Evolutionary conservation across 2,797 vertebrate genomes (phyloP).

Genomic region (Lacerta bilineata): DNA sequence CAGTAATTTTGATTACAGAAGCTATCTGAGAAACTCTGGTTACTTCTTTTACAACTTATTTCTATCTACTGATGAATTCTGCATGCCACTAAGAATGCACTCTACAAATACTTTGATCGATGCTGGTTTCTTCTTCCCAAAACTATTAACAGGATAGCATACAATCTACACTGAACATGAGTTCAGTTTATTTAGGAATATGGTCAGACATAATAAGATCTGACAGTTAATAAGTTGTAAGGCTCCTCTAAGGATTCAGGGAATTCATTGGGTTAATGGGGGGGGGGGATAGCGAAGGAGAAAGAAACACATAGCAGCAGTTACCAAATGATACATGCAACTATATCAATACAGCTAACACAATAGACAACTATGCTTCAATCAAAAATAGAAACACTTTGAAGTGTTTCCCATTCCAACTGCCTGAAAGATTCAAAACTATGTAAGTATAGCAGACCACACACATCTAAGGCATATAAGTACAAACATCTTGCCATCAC

Average conservation of each 20-base stretch:
- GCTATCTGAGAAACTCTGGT: slow-evolving; percentile 54
- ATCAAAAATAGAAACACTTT: slow-evolving; percentile 6
- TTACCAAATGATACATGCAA: slow-evolving; percentile 40
- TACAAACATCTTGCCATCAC: neutral
- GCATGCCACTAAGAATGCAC: slow-evolving; percentile 44
- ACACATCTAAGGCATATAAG: neutral
- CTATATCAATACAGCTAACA: neutral
- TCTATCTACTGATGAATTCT: slow-evolving; percentile 58
- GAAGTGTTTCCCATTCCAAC: neutral
- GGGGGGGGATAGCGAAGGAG: neutral
- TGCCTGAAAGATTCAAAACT: slow-evolving; percentile 1
- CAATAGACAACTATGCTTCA: neutral
- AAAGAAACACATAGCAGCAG: slow-evolving; percentile 18
- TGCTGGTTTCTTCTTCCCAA: slow-evolving; percentile 43
- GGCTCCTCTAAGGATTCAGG: slow-evolving; percentile 22
- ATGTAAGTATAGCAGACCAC: slow-evolving; percentile 6
- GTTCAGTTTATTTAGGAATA: neutral
- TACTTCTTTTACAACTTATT: slow-evolving; percentile 44
- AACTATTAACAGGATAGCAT: slow-evolving; percentile 55
- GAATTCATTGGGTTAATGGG: neutral
- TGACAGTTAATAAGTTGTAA: slow-evolving; percentile 27
- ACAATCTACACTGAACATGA: slow-evolving; percentile 1
- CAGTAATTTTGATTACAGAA: slow-evolving; percentile 40
- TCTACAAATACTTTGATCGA: slow-evolving; percentile 64
- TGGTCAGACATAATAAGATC: slow-evolving; percentile 27